Base-by-base conservation (phyloP, 2,113 vertebrate species). In the Dissostichus mawsoni region DNA sequence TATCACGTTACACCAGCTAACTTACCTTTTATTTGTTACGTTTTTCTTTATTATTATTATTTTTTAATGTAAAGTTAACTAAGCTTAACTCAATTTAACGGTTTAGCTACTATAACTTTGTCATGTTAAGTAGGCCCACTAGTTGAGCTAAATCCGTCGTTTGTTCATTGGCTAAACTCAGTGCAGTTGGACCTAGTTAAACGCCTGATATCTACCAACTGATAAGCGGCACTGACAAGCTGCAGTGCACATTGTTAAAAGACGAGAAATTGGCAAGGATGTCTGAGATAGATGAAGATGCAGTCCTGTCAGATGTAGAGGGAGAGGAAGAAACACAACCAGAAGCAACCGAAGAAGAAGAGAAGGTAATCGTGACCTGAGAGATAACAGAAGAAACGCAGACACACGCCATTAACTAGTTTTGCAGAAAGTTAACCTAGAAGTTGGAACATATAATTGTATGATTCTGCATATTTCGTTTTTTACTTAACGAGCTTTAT, bases 211-310 rank as follows among this genome's bases (percentile, higher is more conserved):
- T 5, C 1, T 52, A 10, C 10, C 20, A 16, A 0, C 3, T 20
- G 0, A 18, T 41, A 0, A 17, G 5, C 18, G 8, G 10, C 10
- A 20, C 11, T 16, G 36, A 41, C 36, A 41, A 5, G 20, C 5
- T n/a, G 29, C 20, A 20, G 20, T 20, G 20, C 7, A 23, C 29
- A 48, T 44, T 14, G 16, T 50, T 2, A 65, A 23, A 74, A 17
- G 7, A 12, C 2, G 23, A 55, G 1, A n/a, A 13, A 36, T 5
- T 23, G 8, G 50, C 1, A n/a, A 70, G 9, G 1, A 90, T 89
- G 87, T 90, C 84, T 29, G 84, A 90, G 0, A 16, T 50, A 36
- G 87, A 89, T 0, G 90, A 88, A 33, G 83, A 91, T 14, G 17
- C 3, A 29, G 48, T 25, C 0, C n/a, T 86, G 3, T 85, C 82